Evolutionary conservation across 2,888 invertebrate species (phyloP).

Genomic region (Dasypolia templi): DNA sequence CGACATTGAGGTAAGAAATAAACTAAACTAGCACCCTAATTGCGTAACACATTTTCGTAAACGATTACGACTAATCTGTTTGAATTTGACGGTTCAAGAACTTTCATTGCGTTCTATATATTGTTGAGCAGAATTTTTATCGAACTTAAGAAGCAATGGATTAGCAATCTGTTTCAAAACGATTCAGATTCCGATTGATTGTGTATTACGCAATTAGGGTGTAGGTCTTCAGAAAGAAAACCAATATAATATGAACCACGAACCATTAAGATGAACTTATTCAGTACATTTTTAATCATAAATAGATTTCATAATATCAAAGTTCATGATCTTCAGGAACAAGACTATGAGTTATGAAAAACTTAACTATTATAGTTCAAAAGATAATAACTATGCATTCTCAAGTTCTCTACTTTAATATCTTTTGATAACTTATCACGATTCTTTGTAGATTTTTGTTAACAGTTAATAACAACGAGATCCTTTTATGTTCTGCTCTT

Average conservation of each 20-base stretch:
- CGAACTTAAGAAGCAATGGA: too few relatives aligned
- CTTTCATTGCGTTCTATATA: too few relatives aligned
- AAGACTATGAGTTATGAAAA: background rate
- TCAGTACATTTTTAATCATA: background rate
- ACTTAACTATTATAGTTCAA: conserved; percentile 1
- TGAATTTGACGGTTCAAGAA: too few relatives aligned
- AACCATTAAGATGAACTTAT: background rate
- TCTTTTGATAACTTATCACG: conserved; percentile 46
- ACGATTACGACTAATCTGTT: too few relatives aligned
- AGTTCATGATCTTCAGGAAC: background rate
- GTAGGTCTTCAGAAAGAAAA: background rate
- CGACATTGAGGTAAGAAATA: background rate
- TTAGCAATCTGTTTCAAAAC: too few relatives aligned
- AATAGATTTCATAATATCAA: conserved; percentile 4
- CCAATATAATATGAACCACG: background rate
- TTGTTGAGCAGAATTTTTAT: too few relatives aligned
- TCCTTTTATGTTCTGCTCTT: conserved; percentile 38
- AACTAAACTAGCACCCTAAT: too few relatives aligned
- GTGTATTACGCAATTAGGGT: too few relatives aligned
- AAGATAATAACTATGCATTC: conserved; percentile 34
- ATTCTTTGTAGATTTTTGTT: conserved; percentile 41
- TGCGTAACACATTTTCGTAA: too few relatives aligned
- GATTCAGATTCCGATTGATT: too few relatives aligned
- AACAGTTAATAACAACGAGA: conserved; percentile 27
- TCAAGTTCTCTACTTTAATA: conserved; percentile 28